phyloP scores from a whole-genome alignment of 2,888 invertebrate genomes.

The Perdita meconis region DNA sequence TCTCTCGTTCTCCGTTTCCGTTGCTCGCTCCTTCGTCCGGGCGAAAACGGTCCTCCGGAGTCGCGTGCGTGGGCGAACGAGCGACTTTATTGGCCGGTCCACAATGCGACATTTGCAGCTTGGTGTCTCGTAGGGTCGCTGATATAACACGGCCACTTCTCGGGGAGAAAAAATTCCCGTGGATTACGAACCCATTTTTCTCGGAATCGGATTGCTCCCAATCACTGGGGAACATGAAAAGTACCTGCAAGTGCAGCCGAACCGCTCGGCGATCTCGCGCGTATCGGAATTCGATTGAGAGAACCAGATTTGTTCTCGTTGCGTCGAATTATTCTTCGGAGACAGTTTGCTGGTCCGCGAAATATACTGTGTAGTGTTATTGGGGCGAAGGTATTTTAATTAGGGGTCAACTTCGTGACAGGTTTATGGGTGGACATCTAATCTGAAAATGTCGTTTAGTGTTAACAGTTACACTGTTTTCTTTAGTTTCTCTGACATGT shows the following conservation, averaged over 20 bases:
- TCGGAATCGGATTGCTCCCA: conserved; percentile 24
- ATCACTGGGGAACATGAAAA: neutral
- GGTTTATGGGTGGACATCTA: too few relatives aligned
- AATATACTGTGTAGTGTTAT: too few relatives aligned
- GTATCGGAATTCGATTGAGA: neutral
- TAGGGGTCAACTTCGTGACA: too few relatives aligned
- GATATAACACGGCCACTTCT: conserved; percentile 53
- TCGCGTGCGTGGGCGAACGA: conserved; percentile 69
- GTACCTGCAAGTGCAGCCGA: neutral
- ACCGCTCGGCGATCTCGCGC: neutral
- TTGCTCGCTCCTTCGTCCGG: neutral
- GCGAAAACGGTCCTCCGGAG: conserved; percentile 27
- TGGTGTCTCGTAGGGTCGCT: conserved; percentile 49
- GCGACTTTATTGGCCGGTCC: conserved; percentile 70
- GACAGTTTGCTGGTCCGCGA: neutral
- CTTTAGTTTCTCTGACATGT: too few relatives aligned
- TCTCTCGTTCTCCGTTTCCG: conserved; percentile 2
- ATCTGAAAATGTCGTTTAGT: too few relatives aligned
- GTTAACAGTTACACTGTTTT: too few relatives aligned
- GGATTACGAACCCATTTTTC: conserved; percentile 49
- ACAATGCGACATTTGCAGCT: conserved; percentile 68
- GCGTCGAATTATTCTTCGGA: neutral
- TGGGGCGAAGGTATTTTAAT: too few relatives aligned
- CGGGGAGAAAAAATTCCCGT: conserved; percentile 45
- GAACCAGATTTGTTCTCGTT: neutral